Base-by-base conservation (phyloP, 2,797 vertebrate species). In the Nasua narica region DNA sequence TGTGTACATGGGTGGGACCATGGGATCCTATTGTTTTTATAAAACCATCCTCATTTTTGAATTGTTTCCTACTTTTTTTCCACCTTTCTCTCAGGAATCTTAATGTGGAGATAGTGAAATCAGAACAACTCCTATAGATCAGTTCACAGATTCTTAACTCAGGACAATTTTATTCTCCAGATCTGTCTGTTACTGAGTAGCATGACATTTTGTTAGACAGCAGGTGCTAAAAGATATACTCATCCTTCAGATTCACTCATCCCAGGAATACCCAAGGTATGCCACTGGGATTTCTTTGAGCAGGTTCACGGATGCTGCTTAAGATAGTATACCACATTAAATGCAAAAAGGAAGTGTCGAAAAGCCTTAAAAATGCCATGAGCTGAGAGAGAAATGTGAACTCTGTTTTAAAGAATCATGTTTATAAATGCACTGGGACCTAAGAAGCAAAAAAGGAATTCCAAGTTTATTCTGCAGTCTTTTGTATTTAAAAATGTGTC, bases 181-280 rank as follows among this genome's bases (percentile, higher is more conserved):
- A 40, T 84, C 29, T 62, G 43, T 60, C 90, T 93, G 46, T 81
- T 77, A 48, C 40, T 67, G 87, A 94, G 74, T 84, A 70, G 32
- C 16, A 35, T 90, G 72, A 79, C 62, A 79, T 95, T 93, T 91
- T 95, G 50, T 89, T 90, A 58, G 62, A 89, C 32, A 90, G 88
- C n/a, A 91, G 82, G 56, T 23, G 23, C 56, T 94, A 46, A 94
- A 95, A 91, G 62, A 88, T 77, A 91, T 16, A 83, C 29, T 86
- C 67, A 78, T 62, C 67, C 52, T 94, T 96, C 62, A 93, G 78
- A 90, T 35, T 76, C 25, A 90, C 27, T 81, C 46, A 83, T 91
- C 79, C 37, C 52, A 32, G 27, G 54, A 86, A 91, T 76, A 69
- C 46, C 60, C 78, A 91, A 74, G 54, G 12, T 77, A 27, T 58